Percentiles rank a stretch among this genome's conserved stretches.
Evolutionary conservation across 2,113 vertebrate genomes (phyloP).

Genomic region (Chitala chitala): DNA sequence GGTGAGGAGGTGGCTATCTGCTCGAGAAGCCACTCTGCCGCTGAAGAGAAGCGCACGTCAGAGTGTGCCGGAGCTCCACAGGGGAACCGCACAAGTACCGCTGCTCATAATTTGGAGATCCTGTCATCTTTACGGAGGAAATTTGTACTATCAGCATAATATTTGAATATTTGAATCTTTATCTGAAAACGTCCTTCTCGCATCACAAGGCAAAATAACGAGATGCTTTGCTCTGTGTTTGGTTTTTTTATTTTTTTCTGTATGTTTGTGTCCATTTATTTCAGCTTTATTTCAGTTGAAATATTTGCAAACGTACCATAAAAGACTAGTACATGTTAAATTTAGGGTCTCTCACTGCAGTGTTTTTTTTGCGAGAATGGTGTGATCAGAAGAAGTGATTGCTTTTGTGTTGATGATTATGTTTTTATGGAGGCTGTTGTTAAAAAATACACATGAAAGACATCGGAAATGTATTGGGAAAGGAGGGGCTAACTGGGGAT

Average conservation of each 20-base stretch:
- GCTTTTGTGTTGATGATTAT: background rate
- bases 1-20: conserved; percentile 27
- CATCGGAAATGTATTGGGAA: background rate
- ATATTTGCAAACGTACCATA: background rate
- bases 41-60: background rate
- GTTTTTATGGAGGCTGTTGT: background rate
- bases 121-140: conserved; percentile 25
- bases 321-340: background rate
- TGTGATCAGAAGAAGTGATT: background rate
- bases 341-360: too few species aligned
- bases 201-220: conserved; percentile 22
- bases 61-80: background rate
- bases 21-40: conserved; percentile 21
- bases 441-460: background rate
- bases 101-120: conserved; percentile 37
- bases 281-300: too few species aligned
- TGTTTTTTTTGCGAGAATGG: background rate
- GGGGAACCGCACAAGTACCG: background rate
- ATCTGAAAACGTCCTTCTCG: conserved; percentile 29
- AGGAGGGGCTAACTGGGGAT: background rate
- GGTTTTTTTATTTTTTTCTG: background rate
- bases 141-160: conserved; percentile 22
- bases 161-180: conserved; percentile 36
- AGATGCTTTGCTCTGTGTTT: conserved; percentile 21
- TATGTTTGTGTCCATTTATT: background rate